phyloP scores from a whole-genome alignment of 2,113 vertebrate species.

The Microtus ochrogaster region DNA sequence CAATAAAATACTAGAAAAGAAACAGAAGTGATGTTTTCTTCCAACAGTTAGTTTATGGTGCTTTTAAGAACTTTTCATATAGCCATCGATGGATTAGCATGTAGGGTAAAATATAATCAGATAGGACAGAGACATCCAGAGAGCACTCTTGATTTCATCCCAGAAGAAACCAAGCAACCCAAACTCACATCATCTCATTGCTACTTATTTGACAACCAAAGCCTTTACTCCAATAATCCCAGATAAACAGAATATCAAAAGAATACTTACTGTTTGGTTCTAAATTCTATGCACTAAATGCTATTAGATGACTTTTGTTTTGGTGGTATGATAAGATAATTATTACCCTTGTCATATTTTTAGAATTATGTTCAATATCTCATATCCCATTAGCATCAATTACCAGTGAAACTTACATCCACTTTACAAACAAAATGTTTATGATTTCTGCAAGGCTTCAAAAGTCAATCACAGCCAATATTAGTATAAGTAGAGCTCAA shows the following conservation, averaged over 20 bases:
- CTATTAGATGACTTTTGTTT: background rate
- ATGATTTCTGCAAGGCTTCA: background rate
- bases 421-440: background rate
- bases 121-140: background rate
- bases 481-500: background rate
- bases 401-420: background rate
- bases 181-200: background rate
- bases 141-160: background rate
- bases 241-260: background rate
- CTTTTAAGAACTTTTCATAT: background rate
- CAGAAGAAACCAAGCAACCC: background rate
- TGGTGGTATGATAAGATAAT: background rate
- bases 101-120: background rate
- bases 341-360: background rate
- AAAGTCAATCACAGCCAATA: background rate
- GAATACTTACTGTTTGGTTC: background rate
- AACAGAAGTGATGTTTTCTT: background rate
- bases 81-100: background rate
- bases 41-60: background rate
- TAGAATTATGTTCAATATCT: background rate
- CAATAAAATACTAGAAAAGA: background rate
- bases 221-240: background rate
- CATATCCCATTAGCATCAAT: background rate
- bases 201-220: background rate
- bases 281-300: constrained; percentile 1